Percentiles rank a stretch among this genome's conserved stretches.
These are phyloP conservation scores for Pseudomyrmex gracilis DNA, from an alignment of 1,140 invertebrate genomes.

Conservation along the genomic window DNA sequence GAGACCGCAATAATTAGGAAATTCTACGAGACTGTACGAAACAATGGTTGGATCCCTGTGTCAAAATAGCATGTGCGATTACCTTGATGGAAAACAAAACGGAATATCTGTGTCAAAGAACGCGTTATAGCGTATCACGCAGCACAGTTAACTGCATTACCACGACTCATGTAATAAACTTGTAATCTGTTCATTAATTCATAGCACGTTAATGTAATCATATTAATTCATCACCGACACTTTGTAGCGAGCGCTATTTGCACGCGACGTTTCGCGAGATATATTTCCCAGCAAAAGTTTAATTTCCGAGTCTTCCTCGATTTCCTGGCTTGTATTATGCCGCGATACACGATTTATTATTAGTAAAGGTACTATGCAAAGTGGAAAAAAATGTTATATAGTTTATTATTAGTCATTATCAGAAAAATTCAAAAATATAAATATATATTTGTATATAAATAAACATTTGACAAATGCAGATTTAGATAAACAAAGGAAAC, in stretches of 20 bases:
- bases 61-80: constrained; percentile 28
- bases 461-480: not conserved
- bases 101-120: constrained; percentile 41
- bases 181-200: constrained; percentile 46
- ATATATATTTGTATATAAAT: not conserved
- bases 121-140: constrained; percentile 3
- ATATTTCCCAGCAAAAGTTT: constrained; percentile 45
- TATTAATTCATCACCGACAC: constrained; percentile 37
- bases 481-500: too few relatives aligned
- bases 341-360: constrained; percentile 32
- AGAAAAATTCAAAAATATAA: not conserved
- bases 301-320: constrained; percentile 34
- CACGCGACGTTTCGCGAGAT: constrained; percentile 20
- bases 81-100: constrained; percentile 1
- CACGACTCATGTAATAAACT: constrained; percentile 38
- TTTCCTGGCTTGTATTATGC: constrained; percentile 4
- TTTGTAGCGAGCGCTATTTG: constrained; percentile 25
- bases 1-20: constrained; percentile 47
- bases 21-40: constrained; percentile 15
- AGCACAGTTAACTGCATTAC: constrained; percentile 37
- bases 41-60: not conserved
- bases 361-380: constrained; percentile 21
- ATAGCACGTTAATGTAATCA: constrained; percentile 49
- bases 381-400: not conserved
- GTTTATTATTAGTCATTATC: constrained; percentile 8